Conservation (phyloP, 2,113 vertebrate genomes). For the Sylvia atricapilla region DNA sequence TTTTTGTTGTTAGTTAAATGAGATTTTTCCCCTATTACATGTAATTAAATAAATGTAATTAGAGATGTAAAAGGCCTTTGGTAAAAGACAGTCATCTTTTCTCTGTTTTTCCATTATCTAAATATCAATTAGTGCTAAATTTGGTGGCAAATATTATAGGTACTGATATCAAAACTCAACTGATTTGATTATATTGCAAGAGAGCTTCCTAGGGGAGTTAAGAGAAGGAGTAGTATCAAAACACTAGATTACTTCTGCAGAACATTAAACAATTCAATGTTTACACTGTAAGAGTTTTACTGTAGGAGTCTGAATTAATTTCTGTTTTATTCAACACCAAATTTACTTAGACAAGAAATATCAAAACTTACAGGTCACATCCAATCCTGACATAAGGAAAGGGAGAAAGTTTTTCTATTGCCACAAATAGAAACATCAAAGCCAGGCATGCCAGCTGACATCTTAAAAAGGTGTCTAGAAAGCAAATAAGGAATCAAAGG, state of each 20-base stretch:
- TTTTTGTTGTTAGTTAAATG: not conserved
- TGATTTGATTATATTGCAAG: not conserved
- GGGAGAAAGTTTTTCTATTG: not conserved
- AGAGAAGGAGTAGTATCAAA: not conserved
- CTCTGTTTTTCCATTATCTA: not conserved
- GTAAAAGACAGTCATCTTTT: rapidly evolving
- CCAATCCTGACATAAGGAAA: not conserved
- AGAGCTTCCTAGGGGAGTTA: not conserved
- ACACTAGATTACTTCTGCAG: not conserved
- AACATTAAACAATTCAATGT: not conserved
- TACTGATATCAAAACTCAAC: not conserved
- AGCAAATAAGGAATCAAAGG: not conserved
- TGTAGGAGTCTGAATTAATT: not conserved
- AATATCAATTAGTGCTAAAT: not conserved
- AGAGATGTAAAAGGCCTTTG: not conserved
- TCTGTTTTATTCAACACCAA: not conserved
- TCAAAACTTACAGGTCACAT: not conserved
- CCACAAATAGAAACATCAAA: not conserved
- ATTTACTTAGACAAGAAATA: not conserved
- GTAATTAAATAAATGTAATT: not conserved
- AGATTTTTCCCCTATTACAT: not conserved
- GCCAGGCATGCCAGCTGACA: not conserved
- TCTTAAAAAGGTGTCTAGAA: not conserved
- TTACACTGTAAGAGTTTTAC: not conserved
- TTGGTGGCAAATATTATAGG: not conserved